A percentile compares a stretch with the other conserved stretches of the same genome.
These are phyloP conservation scores for Trichacis sp. DNA, from an alignment of 2,888 invertebrate genomes.

Conservation along the genomic window DNA sequence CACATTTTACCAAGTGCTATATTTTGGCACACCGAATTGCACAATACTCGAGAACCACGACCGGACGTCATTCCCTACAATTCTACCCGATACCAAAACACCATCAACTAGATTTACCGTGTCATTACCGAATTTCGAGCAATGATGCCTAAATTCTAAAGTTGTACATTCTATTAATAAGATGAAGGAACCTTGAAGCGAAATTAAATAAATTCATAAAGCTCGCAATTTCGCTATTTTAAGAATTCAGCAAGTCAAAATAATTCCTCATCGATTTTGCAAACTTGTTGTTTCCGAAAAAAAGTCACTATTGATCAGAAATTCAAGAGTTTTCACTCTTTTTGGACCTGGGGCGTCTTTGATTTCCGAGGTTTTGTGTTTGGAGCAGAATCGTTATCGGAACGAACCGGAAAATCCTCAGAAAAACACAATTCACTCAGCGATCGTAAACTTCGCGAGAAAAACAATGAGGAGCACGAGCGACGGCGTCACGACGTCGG, in stretches of 20 bases:
- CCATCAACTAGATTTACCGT: background rate
- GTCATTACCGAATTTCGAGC: conserved; percentile 4
- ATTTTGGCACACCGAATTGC: conserved; percentile 1
- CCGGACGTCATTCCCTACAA: background rate
- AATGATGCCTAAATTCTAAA: conserved; percentile 2
- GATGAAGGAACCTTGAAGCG: background rate
- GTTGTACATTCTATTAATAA: conserved; percentile 4
- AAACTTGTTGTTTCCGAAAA: too few species aligned
- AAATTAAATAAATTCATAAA: background rate
- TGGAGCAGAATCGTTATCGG: background rate
- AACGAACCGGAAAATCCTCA: background rate
- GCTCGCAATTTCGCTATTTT: background rate
- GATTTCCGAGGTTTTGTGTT: too few species aligned
- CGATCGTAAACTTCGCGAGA: conserved; percentile 2
- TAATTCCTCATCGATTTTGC: too few species aligned
- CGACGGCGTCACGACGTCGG: conserved; percentile 25
- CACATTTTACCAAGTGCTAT: background rate
- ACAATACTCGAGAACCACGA: conserved; percentile 1
- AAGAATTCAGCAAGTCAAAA: background rate
- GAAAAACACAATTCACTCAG: background rate
- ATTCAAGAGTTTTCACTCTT: too few species aligned
- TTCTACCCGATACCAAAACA: background rate
- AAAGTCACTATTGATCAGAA: too few species aligned
- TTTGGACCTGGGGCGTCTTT: too few species aligned
- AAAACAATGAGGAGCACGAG: conserved; percentile 7